These are phyloP conservation scores for Subanguina moxae DNA, from an alignment of 1,140 invertebrate genomes.

Conservation along the genomic window DNA sequence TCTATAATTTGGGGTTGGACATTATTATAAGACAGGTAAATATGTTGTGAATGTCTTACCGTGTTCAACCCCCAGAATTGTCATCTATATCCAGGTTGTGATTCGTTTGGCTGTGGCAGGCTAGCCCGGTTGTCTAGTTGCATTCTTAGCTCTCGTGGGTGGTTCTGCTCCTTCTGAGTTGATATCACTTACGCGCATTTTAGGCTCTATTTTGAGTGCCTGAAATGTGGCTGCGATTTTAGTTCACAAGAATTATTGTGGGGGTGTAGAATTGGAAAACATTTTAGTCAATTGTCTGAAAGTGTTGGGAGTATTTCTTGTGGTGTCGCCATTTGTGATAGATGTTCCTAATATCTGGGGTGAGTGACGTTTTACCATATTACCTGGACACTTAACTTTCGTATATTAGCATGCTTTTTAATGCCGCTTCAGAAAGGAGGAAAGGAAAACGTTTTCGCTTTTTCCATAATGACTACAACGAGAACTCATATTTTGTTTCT, in stretches of 20 bases:
- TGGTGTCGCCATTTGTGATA: background rate
- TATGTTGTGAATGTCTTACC: background rate
- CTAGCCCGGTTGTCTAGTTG: background rate
- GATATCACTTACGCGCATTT: conserved; percentile 1
- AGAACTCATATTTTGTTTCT: too few relatives aligned
- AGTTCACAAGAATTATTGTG: background rate
- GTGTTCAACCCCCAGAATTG: conserved; percentile 3
- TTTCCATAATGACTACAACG: too few relatives aligned
- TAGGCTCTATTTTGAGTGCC: background rate
- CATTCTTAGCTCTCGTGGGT: background rate
- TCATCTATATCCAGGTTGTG: conserved; percentile 3
- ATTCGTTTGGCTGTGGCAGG: background rate
- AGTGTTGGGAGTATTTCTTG: background rate
- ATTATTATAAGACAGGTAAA: too few relatives aligned
- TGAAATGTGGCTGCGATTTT: background rate
- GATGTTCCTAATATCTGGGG: too few relatives aligned
- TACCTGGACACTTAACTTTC: too few relatives aligned
- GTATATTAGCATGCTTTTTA: too few relatives aligned
- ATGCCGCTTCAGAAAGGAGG: too few relatives aligned
- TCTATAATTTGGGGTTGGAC: too few relatives aligned
- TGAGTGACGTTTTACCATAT: too few relatives aligned
- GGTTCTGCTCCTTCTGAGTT: background rate
- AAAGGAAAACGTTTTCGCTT: too few relatives aligned
- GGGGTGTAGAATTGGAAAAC: background rate
- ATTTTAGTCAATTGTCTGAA: background rate